phyloP scores from a whole-genome alignment of 1,140 invertebrate species.

The Aphidius ervi region DNA sequence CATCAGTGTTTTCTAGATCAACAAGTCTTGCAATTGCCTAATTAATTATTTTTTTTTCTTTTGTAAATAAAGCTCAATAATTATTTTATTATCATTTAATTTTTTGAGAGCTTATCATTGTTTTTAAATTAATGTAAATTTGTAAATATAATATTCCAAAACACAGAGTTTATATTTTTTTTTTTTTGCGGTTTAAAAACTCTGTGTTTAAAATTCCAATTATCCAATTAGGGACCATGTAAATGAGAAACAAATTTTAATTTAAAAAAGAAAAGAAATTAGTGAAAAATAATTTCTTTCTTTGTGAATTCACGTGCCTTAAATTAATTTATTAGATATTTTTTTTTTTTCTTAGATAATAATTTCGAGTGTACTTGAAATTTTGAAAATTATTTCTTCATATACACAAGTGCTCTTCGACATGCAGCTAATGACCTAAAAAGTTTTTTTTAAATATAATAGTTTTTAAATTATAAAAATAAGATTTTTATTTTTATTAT shows the following conservation, averaged over 20 bases:
- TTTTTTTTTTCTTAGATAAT: conserved; percentile 1
- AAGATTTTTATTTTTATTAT: neutral
- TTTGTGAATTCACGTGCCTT: conserved; percentile 11
- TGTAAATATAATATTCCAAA: neutral
- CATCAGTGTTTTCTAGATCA: conserved; percentile 39
- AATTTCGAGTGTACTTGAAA: neutral
- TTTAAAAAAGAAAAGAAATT: neutral
- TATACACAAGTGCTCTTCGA: conserved; percentile 3
- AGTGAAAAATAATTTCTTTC: no score
- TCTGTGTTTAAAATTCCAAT: conserved; percentile 8
- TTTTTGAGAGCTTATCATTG: neutral
- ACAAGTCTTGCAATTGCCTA: conserved; percentile 40
- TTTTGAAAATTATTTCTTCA: neutral
- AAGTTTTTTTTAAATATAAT: neutral
- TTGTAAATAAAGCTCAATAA: neutral
- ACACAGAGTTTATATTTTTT: neutral
- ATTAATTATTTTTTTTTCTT: neutral
- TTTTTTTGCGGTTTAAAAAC: neutral
- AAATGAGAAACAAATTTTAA: neutral
- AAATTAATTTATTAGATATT: neutral
- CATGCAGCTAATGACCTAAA: conserved; percentile 2
- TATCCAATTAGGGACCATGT: conserved; percentile 12
- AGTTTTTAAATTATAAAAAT: neutral
- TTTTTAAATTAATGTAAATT: neutral
- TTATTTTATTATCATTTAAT: neutral